Percentiles rank a stretch among this genome's conserved stretches.
phyloP scores from a whole-genome alignment of 2,888 invertebrate genomes.

The Hypena proboscidalis region DNA sequence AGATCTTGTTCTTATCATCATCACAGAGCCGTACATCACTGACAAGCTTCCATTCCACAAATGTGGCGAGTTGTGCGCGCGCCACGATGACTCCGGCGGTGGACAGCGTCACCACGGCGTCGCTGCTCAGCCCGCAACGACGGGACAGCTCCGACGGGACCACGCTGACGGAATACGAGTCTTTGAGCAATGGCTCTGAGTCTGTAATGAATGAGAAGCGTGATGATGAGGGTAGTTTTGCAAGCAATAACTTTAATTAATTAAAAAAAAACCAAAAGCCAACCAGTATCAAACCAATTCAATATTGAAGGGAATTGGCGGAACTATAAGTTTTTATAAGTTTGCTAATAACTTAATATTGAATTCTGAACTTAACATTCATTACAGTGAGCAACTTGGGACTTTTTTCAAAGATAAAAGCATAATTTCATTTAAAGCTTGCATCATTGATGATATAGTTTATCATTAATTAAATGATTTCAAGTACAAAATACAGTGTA shows the following conservation, averaged over 20 bases:
- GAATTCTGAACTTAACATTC: too few relatives aligned
- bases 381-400: too few relatives aligned
- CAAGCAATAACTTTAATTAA: not conserved
- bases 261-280: too few relatives aligned
- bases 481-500: too few relatives aligned
- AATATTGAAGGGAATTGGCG: too few relatives aligned
- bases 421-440: too few relatives aligned
- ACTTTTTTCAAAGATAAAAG: too few relatives aligned
- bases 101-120: conserved; percentile 84
- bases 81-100: conserved; percentile 84
- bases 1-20: conserved; percentile 85
- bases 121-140: conserved; percentile 84
- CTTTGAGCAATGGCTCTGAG: conserved; percentile 77
- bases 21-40: conserved; percentile 82
- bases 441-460: too few relatives aligned
- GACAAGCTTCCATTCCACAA: conserved; percentile 87
- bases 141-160: conserved; percentile 87
- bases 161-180: conserved; percentile 86
- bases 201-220: conserved; percentile 62
- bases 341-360: too few relatives aligned
- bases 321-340: too few relatives aligned
- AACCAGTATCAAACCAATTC: too few relatives aligned
- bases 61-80: conserved; percentile 76
- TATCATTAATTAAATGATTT: too few relatives aligned
- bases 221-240: conserved; percentile 29